Base-by-base conservation (phyloP, 2,888 invertebrate species). In the Eulithis testata region DNA sequence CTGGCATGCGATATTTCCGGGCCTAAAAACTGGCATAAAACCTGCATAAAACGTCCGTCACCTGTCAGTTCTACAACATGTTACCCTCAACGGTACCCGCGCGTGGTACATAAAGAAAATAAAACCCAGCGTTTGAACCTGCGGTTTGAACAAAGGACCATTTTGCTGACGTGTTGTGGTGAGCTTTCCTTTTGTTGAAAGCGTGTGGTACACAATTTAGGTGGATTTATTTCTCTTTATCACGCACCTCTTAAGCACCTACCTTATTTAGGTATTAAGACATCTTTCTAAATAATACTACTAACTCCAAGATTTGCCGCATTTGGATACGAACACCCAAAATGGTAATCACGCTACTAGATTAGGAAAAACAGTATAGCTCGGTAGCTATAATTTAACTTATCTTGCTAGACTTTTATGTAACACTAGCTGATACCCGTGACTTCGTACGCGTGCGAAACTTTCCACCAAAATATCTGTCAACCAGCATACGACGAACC, bases 101-200 rank as follows among this genome's bases (percentile, higher is more conserved):
- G 21, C 49, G 58, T 60, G 51, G 45, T 56, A 49, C 49, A 49
- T 40, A 50, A 55, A 61, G 55, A 27, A 62, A 69, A 69, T 65
- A 66, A 68, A 69, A 69, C 54, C 60, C 53, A 50, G 27, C 49
- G 3, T 49, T 49, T 49, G 49, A 49, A 49, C 21, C 21, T 21
- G 49, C 21, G 49, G 49, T 49, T 49, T 50, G 60, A 68, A 72
- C 68, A 72, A 72, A 65, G 63, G 60, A 72, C 63, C 71, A 63
- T 58, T 72, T 69, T 65, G 60, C 52, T 27, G 63, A 60, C 63
- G 63, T 53, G 52, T 69, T 66, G 66, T 66, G 55, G 62, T 45
- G 62, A 59, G 65, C 11, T 45, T 62, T 40, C 59, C 64, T 68
- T 63, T 66, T 70, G 68, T 66, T 59, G 31, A 65, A 50, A 63